Base-by-base conservation (phyloP, 1,140 invertebrate species). In the Portunus trituberculatus region DNA sequence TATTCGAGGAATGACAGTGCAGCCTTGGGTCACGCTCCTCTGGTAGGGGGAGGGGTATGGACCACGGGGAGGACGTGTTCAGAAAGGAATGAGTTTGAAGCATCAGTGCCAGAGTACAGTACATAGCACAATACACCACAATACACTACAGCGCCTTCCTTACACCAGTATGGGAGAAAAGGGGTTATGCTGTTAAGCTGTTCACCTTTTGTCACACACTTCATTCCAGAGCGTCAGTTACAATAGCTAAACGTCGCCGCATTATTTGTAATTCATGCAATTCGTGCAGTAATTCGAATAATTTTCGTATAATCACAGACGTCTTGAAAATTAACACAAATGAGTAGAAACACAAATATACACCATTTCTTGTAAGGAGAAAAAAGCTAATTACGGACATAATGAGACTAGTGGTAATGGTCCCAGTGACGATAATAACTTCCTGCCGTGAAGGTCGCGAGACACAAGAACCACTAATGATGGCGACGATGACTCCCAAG, bases 341-440 rank as follows among this genome's bases (percentile, higher is more conserved):
- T 76, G 67, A 76, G n/a, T 76, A 76, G 67, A 76, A 76, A 76
- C 67, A 76, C 67, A n/a, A 76, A 76, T 76, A 76, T 76, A 76
- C 67, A 76, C 16, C 67, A 76, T 76, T 76, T n/a, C 6, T n/a
- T 76, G 20, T n/a, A 76, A 76, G 8, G 67, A 76, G 67, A 76
- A 76, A 76, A 20, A 76, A 8, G 20, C 25, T 76, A 76, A 76
- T 76, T 76, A 76, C 67, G 20, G 25, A 76, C 12, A 76, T 76
- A 76, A 76, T 76, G 67, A 76, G 25, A 76, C 67, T 76, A n/a
- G 4, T 76, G 20, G 20, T 76, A 76, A 76, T 76, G n/a, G 67
- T 76, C 25, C 20, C 67, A n/a, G 67, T 76, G 67, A 76, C 67
- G n/a, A 76, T 76, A 76, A 76, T 76, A 76, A 76, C n/a, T 76